These are phyloP conservation scores for Melitaea cinxia DNA, from an alignment of 1,140 invertebrate species.

Conservation along the genomic window DNA sequence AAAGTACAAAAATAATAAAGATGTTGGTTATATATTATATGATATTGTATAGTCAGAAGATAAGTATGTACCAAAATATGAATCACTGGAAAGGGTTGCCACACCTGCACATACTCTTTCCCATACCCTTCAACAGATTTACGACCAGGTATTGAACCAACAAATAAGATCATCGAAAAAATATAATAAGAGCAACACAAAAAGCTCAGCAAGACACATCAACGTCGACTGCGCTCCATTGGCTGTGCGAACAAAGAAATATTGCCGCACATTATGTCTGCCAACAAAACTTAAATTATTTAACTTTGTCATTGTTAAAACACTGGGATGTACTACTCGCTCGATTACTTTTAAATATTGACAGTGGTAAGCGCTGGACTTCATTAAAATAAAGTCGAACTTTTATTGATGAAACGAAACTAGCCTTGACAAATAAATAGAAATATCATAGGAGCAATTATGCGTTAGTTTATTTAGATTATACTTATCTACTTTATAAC, in stretches of 20 bases:
- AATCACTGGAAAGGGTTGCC: conserved; percentile 62
- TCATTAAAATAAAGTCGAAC: background rate
- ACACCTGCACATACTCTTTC: conserved; percentile 72
- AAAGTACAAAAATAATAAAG: conserved; percentile 8
- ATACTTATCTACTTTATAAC: conserved; percentile 80
- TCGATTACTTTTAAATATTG: conserved; percentile 3
- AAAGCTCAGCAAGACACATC: conserved; percentile 72
- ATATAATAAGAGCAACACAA: conserved; percentile 78
- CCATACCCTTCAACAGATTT: conserved; percentile 68
- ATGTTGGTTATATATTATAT: too few species aligned
- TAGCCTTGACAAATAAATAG: conserved; percentile 39
- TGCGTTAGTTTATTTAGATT: conserved; percentile 77
- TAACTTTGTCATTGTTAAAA: conserved; percentile 33
- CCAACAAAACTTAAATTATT: conserved; percentile 50
- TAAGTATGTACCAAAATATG: conserved; percentile 19
- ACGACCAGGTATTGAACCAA: conserved; percentile 73
- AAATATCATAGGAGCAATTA: conserved; percentile 73
- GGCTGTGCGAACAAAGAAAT: conserved; percentile 76
- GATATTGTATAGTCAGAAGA: conserved; percentile 4
- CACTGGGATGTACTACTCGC: conserved; percentile 16
- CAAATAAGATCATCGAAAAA: conserved; percentile 78
- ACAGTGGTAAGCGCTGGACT: background rate
- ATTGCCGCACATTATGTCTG: conserved; percentile 69
- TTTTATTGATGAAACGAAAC: background rate
- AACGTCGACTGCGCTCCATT: conserved; percentile 70